phyloP scores from a whole-genome alignment of 2,888 invertebrate species.

The Latheticus oryzae region DNA sequence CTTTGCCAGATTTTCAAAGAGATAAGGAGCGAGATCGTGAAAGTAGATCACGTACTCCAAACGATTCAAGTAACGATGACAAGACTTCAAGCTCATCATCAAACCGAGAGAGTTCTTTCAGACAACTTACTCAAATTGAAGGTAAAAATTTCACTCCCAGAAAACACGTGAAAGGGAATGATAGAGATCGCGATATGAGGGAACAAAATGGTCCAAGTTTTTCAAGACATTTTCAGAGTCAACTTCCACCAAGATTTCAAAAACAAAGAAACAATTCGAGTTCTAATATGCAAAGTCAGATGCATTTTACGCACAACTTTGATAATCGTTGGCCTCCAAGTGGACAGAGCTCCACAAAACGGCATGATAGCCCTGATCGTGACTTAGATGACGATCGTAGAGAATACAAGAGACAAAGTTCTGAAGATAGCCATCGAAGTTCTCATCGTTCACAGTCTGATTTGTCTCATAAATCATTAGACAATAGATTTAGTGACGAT shows the following conservation, averaged over 20 bases:
- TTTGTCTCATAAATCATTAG: constrained; percentile 50
- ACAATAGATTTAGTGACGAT: constrained; percentile 63
- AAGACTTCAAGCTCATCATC: constrained; percentile 43
- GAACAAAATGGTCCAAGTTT: constrained; percentile 72
- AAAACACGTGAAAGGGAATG: constrained; percentile 55
- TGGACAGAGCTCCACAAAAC: constrained; percentile 40
- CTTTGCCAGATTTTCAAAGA: constrained; percentile 70
- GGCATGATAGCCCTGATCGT: constrained; percentile 52
- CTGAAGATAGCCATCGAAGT: constrained; percentile 58
- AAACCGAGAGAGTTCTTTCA: constrained; percentile 54
- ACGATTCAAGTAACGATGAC: constrained; percentile 49
- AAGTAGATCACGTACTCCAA: constrained; percentile 51
- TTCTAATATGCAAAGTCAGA: constrained; percentile 56
- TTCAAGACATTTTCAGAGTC: constrained; percentile 81
- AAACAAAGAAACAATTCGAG: constrained; percentile 73
- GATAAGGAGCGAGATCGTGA: constrained; percentile 59
- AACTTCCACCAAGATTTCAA: constrained; percentile 87
- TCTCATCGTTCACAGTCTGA: constrained; percentile 55
- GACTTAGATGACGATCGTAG: constrained; percentile 56
- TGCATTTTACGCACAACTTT: constrained; percentile 46
- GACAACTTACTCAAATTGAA: constrained; percentile 65
- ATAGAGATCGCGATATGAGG: constrained; percentile 59
- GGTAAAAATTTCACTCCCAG: constrained; percentile 54
- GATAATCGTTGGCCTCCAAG: constrained; percentile 49
- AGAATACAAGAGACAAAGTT: constrained; percentile 59